Base-by-base conservation (phyloP, 2,888 invertebrate genomes). In the Leptogaster cylindrica region DNA sequence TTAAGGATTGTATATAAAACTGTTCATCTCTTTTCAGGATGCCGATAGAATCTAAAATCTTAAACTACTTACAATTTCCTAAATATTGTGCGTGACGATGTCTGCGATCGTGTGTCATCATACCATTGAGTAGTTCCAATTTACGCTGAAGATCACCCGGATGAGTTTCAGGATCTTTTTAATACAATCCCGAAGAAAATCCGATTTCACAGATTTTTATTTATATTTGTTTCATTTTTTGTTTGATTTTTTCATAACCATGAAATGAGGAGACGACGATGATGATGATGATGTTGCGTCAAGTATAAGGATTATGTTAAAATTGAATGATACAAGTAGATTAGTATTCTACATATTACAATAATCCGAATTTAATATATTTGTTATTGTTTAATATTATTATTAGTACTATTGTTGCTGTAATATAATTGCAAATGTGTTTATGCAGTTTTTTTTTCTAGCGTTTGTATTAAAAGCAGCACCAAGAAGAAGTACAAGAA, bases 121-220 rank as follows among this genome's bases (percentile, higher is more conserved):
- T 90, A 76, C 89, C 91, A 84, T 95, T 95, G 78, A 95, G 86
- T 82, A 92, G 86, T 82, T 94, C 94, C 77, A 95, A 83, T 83
- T 95, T 95, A 78, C 92, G 87, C 82, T 95, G 94, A 76, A 95
- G 85, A 80, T 94, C 94, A 69, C 89, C 89, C 50, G 92, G 92
- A 76, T 90, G 91, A 39, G 80, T 83, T 74, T 90, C 90, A 79
- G 93, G 92, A 81, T 93, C 92, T 72, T 25, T 28, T 92, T 87
- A 18, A 33, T 36, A 33, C 20, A 20, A 18, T 8, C 20, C 20
- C 18, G 18, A 28, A 16, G 3, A 14, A 31, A 7, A 4, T 27
- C 28, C 20, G 27, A 31, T 36, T 52, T 52, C 31, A 16, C 16
- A 10, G n/a, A 7, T 10, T 36, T 10, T 8, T 39, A 6, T 65